Evolutionary conservation across 2,888 invertebrate genomes (phyloP).

Genomic region (Erebia palarica): DNA sequence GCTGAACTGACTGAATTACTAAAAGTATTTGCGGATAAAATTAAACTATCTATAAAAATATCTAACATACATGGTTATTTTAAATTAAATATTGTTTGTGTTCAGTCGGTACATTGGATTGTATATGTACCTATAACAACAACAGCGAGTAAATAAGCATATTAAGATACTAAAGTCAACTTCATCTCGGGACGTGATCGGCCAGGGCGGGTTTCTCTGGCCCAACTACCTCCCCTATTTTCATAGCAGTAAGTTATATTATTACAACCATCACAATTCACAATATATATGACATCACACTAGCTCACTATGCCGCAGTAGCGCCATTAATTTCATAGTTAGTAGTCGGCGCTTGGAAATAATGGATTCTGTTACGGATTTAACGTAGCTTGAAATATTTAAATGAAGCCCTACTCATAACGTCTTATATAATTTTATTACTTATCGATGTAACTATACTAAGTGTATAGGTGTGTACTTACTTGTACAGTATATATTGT

Average conservation of each 20-base stretch:
- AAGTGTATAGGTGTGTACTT: not conserved
- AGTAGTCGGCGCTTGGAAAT: constrained; percentile 24
- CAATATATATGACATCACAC: constrained; percentile 33
- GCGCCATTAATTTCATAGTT: constrained; percentile 16
- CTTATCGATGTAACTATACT: constrained; percentile 7
- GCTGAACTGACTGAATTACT: no score
- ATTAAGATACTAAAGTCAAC: no score
- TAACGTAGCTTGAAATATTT: constrained; percentile 26
- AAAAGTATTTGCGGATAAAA: not conserved
- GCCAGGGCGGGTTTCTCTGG: not conserved
- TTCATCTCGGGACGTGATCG: no score
- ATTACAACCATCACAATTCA: constrained; percentile 6
- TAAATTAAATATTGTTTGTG: not conserved
- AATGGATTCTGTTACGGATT: constrained; percentile 25
- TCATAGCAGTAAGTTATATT: not conserved
- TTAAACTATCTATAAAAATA: not conserved
- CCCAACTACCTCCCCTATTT: not conserved
- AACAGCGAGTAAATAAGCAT: no score
- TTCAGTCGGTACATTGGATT: not conserved
- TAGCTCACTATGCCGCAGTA: constrained; percentile 32
- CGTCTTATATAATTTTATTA: constrained; percentile 14
- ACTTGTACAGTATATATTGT: not conserved
- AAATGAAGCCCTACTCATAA: constrained; percentile 23
- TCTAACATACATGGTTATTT: not conserved
- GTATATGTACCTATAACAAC: no score